Conservation (phyloP, 2,888 invertebrate species). For the Drosophila testacea region DNA sequence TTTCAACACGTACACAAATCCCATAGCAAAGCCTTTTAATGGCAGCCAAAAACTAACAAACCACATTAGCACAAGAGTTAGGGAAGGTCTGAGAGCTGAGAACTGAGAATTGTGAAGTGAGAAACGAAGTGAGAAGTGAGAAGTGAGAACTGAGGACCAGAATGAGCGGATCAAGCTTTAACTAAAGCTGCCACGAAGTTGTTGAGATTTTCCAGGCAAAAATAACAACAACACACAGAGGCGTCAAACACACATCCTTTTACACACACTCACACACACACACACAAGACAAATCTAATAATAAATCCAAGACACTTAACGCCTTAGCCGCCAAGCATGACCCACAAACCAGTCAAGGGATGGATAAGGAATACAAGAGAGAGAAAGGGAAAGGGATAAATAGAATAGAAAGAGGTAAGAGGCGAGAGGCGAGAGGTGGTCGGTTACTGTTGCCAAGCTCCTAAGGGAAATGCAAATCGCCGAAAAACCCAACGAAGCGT, state of each 20-base stretch:
- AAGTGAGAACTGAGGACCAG: constrained; percentile 5
- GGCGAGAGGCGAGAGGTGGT: constrained; percentile 5
- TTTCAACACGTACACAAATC: constrained; percentile 82
- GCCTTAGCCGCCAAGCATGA: constrained; percentile 77
- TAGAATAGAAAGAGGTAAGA: neutral
- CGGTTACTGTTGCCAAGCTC: constrained; percentile 43
- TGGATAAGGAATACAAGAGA: constrained; percentile 15
- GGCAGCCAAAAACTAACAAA: constrained; percentile 80
- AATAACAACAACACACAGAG: constrained; percentile 30
- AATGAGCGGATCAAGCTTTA: constrained; percentile 48
- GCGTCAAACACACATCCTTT: constrained; percentile 67
- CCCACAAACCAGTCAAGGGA: constrained; percentile 66
- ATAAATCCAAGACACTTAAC: constrained; percentile 80
- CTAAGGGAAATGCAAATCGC: constrained; percentile 72
- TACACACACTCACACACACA: constrained; percentile 8
- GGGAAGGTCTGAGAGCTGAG: neutral
- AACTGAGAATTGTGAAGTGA: neutral
- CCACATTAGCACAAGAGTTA: constrained; percentile 70
- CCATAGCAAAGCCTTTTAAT: constrained; percentile 79
- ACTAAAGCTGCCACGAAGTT: constrained; percentile 68
- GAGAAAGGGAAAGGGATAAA: neutral
- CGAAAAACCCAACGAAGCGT: constrained; percentile 65
- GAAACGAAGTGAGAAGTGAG: neutral
- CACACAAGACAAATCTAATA: constrained; percentile 74
- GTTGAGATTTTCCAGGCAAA: constrained; percentile 66